These are phyloP conservation scores for Melieria crassipennis DNA, from an alignment of 2,888 invertebrate species.

Conservation along the genomic window DNA sequence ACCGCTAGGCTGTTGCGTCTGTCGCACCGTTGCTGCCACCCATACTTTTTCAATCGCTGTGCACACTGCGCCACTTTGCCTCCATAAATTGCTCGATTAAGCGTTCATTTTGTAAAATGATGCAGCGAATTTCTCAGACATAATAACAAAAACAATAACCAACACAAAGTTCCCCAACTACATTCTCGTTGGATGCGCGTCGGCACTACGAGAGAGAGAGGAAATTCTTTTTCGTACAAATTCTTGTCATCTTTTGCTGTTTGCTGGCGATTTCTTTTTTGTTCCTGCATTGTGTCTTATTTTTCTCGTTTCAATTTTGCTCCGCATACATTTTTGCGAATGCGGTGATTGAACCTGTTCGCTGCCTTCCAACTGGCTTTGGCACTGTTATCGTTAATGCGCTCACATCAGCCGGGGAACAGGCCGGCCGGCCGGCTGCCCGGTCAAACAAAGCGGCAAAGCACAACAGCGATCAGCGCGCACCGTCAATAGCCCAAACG, in stretches of 20 bases:
- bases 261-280: too few species aligned
- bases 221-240: too few species aligned
- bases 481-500: not conserved
- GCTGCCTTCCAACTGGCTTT: not conserved
- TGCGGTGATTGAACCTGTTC: conserved; percentile 47
- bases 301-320: not conserved
- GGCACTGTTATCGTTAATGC: conserved; percentile 7
- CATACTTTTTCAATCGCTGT: not conserved
- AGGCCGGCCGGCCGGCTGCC: too few species aligned
- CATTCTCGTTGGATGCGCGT: too few species aligned
- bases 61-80: not conserved
- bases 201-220: too few species aligned
- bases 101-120: conserved; percentile 38
- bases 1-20: too few species aligned
- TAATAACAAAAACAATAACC: too few species aligned
- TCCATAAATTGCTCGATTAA: conserved; percentile 27
- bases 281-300: too few species aligned
- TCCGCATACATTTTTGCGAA: conserved; percentile 21
- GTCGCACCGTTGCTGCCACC: not conserved
- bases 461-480: too few species aligned
- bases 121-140: conserved; percentile 33
- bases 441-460: too few species aligned
- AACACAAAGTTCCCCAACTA: too few species aligned
- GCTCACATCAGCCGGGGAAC: not conserved
- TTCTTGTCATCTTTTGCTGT: too few species aligned